Evolutionary conservation across 2,113 vertebrate genomes (phyloP), one percentile per base, ranked within the genome.

Genomic region (Platycercus adscitus): DNA sequence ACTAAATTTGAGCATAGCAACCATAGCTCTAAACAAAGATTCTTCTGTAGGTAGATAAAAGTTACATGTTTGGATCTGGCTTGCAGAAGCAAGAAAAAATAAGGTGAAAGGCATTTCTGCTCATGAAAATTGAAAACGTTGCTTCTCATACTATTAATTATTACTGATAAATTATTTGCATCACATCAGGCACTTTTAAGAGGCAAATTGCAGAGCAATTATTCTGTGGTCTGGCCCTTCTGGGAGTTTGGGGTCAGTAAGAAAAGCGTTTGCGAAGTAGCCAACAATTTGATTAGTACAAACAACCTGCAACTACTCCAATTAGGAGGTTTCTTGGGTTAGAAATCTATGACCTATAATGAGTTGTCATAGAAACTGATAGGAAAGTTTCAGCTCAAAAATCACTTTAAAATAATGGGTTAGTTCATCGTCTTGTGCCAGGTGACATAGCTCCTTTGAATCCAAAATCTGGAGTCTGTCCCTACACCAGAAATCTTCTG

Each of bases 311-410:
- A 94, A 91, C 92, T 92, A 53, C 73, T 94, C 93, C 88, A 96
- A 64, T 95, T 95, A 96, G 86, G 70, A 91, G 88, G 84, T 93
- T 94, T 94, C 78, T 85, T 91, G 66, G 80, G 81, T 95, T 95
- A 85, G 92, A 94, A 96, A 89, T 92, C 91, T 61, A 70, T 89
- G 94, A 92, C 94, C 96, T 93, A 25, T 75, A 72, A 63, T 17
- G 83, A 85, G 86, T 95, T 92, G 96, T 96, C 96, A 96, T 95
- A 96, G 96, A 96, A 96, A 97, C 96, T 65, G 37, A 89, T 89
- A 61, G 2, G 31, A 93, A 76, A 0, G 1, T 94, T 97, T 73
- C 73, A 58, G 63, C 66, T 94, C 70, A 86, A 89, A 89, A 86
- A 87, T 95, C 66, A 68, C 81, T 92, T 92, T 35, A 85, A 92